Evolutionary conservation across 2,888 invertebrate genomes (phyloP).

Genomic region (Synanthedon myopaeformis): DNA sequence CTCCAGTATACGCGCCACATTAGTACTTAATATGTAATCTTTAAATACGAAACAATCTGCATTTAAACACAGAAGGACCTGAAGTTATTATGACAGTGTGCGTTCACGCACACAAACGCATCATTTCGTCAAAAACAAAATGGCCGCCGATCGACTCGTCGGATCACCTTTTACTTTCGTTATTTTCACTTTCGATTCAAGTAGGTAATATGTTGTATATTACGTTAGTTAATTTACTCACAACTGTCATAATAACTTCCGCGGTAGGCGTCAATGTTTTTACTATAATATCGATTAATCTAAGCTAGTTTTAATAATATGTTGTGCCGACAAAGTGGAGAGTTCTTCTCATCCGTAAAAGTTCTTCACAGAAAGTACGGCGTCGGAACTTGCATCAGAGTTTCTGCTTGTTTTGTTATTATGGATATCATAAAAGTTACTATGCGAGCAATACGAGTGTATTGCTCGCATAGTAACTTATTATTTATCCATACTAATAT

Average conservation of each 20-base stretch:
- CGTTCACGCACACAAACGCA: constrained; percentile 23
- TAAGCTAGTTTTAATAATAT: constrained; percentile 1
- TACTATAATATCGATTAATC: neutral
- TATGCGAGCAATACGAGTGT: too few relatives aligned
- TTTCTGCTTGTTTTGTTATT: too few relatives aligned
- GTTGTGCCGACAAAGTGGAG: neutral
- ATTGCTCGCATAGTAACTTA: too few relatives aligned
- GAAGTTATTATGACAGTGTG: too few relatives aligned
- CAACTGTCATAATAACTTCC: constrained; percentile 16
- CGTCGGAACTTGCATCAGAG: too few relatives aligned
- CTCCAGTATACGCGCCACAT: too few relatives aligned
- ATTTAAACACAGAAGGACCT: constrained; percentile 12
- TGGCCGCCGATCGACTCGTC: constrained; percentile 29
- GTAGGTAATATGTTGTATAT: constrained; percentile 31
- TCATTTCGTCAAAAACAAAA: constrained; percentile 37
- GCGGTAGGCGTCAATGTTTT: constrained; percentile 25
- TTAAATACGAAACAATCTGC: neutral
- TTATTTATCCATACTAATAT: too few relatives aligned
- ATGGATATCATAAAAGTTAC: too few relatives aligned
- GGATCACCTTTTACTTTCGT: constrained; percentile 50
- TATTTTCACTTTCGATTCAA: constrained; percentile 58
- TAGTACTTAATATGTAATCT: too few relatives aligned
- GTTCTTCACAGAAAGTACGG: too few relatives aligned
- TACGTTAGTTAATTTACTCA: constrained; percentile 38
- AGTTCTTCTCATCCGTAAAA: too few relatives aligned